Conservation (phyloP, 1,140 invertebrate species). For the Paralvinella palmiformis region DNA sequence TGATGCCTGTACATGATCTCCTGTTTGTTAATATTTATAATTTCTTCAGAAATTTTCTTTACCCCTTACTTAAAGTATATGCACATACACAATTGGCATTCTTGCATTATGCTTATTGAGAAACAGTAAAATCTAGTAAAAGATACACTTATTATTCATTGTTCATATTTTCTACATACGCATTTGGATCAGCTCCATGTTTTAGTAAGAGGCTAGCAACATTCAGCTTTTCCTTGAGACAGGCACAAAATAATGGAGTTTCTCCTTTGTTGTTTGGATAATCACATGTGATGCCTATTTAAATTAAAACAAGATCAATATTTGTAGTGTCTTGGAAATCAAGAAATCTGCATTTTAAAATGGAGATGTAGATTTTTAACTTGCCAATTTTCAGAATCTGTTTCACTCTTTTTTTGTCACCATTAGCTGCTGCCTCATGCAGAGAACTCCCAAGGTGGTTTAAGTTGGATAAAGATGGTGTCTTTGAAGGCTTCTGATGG, state of each 20-base stretch:
- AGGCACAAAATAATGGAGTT: constrained; percentile 43
- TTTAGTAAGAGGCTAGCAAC: constrained; percentile 32
- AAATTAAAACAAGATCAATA: neutral
- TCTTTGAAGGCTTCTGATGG: neutral
- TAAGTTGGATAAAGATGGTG: neutral
- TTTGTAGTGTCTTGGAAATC: neutral
- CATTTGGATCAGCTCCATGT: constrained; percentile 43
- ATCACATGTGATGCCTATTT: constrained; percentile 29
- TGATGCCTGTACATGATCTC: constrained; percentile 37
- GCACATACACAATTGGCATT: too few species aligned
- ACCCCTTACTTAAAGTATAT: neutral
- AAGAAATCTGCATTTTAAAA: neutral
- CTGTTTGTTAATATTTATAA: constrained; percentile 15
- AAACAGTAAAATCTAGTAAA: neutral
- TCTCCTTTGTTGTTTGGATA: constrained; percentile 36
- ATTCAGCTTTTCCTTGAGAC: constrained; percentile 29
- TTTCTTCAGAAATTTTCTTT: neutral
- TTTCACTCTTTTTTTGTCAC: constrained; percentile 7
- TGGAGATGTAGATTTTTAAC: neutral
- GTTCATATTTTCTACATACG: neutral
- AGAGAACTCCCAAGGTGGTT: neutral
- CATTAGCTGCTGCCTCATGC: constrained; percentile 4
- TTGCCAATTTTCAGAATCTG: neutral
- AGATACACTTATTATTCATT: neutral
- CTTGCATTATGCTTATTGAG: neutral